A percentile compares a stretch with the other conserved stretches of the same genome.
Evolutionary conservation across 2,113 vertebrate genomes (phyloP).

Genomic region (Lipophrys pholis): DNA sequence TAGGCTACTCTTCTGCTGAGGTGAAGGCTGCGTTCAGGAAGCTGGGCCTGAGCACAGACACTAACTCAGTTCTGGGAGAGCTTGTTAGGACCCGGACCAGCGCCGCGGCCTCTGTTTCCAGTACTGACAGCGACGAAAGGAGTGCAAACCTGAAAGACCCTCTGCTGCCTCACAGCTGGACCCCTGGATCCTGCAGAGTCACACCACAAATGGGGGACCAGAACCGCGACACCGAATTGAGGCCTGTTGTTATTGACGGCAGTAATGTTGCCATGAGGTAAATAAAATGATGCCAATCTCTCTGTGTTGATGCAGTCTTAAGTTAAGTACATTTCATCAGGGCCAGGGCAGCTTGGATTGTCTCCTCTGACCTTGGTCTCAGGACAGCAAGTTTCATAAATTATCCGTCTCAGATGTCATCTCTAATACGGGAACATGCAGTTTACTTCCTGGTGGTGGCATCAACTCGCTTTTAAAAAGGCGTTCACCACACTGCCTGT

Average conservation of each 20-base stretch:
- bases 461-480: conserved; percentile 8
- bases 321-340: background rate
- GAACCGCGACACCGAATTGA: conserved; percentile 80
- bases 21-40: conserved; percentile 87
- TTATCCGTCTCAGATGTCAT: background rate
- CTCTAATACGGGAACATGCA: conserved; percentile 10
- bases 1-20: conserved; percentile 90
- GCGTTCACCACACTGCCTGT: conserved; percentile 28
- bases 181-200: conserved; percentile 24
- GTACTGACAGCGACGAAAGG: conserved; percentile 72
- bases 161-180: conserved; percentile 67
- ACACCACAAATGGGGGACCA: conserved; percentile 61
- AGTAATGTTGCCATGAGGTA: conserved; percentile 99
- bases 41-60: conserved; percentile 88
- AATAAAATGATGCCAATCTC: background rate
- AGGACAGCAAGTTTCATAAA: too few relatives aligned
- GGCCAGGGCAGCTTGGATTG: too few relatives aligned
- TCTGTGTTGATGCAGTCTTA: background rate
- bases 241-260: conserved; percentile 93
- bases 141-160: conserved; percentile 74
- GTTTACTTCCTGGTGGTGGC: background rate
- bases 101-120: conserved; percentile 35
- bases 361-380: too few relatives aligned
- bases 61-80: conserved; percentile 92
- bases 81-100: conserved; percentile 85